Evolutionary conservation across 2,797 vertebrate genomes (phyloP).

Genomic region (Pseudochirops corinnae): DNA sequence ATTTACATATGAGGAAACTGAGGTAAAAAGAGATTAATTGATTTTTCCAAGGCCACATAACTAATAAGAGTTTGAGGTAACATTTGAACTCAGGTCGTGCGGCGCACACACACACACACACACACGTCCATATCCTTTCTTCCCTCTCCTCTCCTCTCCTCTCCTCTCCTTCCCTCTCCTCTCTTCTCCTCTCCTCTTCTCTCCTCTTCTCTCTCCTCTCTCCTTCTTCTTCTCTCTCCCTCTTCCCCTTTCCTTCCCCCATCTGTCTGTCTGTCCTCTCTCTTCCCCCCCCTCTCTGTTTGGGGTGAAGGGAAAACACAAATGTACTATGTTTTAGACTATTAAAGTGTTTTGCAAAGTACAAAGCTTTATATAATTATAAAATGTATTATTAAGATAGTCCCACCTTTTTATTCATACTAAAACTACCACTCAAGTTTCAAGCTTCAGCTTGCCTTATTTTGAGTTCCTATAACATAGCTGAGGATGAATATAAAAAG

Average conservation of each 20-base stretch:
- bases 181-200: rapidly evolving
- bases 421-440: no score
- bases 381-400: not conserved
- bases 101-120: no score
- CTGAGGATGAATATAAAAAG: no score
- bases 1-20: not conserved
- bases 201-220: rapidly evolving
- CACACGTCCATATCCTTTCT: no score
- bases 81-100: not conserved
- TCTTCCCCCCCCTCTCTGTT: not conserved
- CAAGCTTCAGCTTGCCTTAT: no score
- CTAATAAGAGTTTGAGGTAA: not conserved
- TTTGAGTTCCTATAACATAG: no score
- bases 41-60: not conserved
- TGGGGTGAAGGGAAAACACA: not conserved
- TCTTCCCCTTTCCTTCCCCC: no score
- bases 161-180: rapidly evolving
- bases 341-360: not conserved
- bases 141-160: no score
- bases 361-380: not conserved
- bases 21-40: not conserved
- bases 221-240: rapidly evolving
- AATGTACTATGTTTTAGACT: not conserved
- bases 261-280: no score
- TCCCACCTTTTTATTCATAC: no score